These are phyloP conservation scores for Leptinotarsa rubiginosa DNA, from an alignment of 2,888 invertebrate species.

Conservation along the genomic window DNA sequence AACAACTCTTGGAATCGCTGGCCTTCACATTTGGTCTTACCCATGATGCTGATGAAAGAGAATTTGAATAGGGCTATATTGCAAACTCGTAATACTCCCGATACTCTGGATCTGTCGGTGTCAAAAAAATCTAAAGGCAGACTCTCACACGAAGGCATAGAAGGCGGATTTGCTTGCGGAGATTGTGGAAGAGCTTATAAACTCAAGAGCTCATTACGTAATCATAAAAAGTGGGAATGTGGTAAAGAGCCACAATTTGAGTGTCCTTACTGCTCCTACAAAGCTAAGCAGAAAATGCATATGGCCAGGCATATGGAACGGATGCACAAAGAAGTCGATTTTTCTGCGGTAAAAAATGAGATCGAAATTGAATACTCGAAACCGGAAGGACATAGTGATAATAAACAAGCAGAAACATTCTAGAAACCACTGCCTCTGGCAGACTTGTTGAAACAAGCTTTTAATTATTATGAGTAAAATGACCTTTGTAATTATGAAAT, in stretches of 20 bases:
- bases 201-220: slow-evolving; percentile 48
- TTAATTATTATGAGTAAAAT: not conserved
- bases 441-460: not conserved
- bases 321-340: slow-evolving; percentile 70
- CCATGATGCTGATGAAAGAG: slow-evolving; percentile 73
- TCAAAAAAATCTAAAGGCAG: slow-evolving; percentile 36
- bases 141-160: slow-evolving; percentile 45
- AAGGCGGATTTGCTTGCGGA: slow-evolving; percentile 77
- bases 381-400: not conserved
- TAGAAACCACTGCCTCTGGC: not conserved
- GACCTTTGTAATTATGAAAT: no score
- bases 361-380: slow-evolving; percentile 14
- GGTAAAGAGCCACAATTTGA: slow-evolving; percentile 50
- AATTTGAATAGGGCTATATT: slow-evolving; percentile 59
- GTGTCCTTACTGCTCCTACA: slow-evolving; percentile 50
- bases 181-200: slow-evolving; percentile 87
- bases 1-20: slow-evolving; percentile 76
- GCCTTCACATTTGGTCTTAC: slow-evolving; percentile 80
- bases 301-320: slow-evolving; percentile 47
- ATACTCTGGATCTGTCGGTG: slow-evolving; percentile 43
- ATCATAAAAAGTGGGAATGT: slow-evolving; percentile 52
- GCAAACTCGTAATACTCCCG: slow-evolving; percentile 42
- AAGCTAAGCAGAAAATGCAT: slow-evolving; percentile 50
- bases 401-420: not conserved
- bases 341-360: slow-evolving; percentile 31